Evolutionary conservation across 2,113 vertebrate genomes (phyloP), one percentile per base, ranked within the genome.

Genomic region (Emberiza fucata): DNA sequence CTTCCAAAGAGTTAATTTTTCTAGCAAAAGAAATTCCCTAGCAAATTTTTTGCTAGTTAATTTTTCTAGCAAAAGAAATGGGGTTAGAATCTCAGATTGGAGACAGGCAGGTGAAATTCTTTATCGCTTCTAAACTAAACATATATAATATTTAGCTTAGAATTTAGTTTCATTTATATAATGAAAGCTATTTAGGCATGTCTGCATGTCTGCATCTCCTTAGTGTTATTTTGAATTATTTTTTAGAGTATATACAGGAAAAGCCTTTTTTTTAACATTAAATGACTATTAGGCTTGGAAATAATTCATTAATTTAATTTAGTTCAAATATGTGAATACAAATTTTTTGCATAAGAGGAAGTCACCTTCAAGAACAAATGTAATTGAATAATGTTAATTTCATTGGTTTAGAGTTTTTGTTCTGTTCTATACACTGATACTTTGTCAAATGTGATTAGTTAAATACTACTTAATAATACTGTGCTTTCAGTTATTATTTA

Each of bases 1-100:
- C n/a, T 89, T 76, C 25, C n/a, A 71, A 76, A 83, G 42, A 77
- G 27, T 76, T 81, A 35, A 37, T 50, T 92, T 80, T 82, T 68
- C 40, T 57, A 37, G 6, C 19, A 47, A 40, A 51, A n/a, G 15
- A 81, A 76, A 16, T 64, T 35, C 7, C 11, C 37, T n/a, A n/a
- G n/a, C n/a, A n/a, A n/a, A n/a, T n/a, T n/a, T n/a, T n/a, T n/a
- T n/a, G n/a, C n/a, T n/a, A n/a, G n/a, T n/a, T n/a, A n/a, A n/a
- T n/a, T n/a, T n/a, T n/a, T n/a, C n/a, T n/a, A 39, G 39, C 39
- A 39, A 39, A 39, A 39, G 39, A 39, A 39, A 11, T 39, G 39
- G 27, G 8, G 5, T 72, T 90, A 37, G 53, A 90, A 72, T 71
- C 37, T 24, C 9, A 25, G 27, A 18, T 3, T 42, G 27, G 73